A percentile compares a stretch with the other conserved stretches of the same genome.
Evolutionary conservation across 2,888 invertebrate species (phyloP).

Genomic region (Neoitamus cyanurus): DNA sequence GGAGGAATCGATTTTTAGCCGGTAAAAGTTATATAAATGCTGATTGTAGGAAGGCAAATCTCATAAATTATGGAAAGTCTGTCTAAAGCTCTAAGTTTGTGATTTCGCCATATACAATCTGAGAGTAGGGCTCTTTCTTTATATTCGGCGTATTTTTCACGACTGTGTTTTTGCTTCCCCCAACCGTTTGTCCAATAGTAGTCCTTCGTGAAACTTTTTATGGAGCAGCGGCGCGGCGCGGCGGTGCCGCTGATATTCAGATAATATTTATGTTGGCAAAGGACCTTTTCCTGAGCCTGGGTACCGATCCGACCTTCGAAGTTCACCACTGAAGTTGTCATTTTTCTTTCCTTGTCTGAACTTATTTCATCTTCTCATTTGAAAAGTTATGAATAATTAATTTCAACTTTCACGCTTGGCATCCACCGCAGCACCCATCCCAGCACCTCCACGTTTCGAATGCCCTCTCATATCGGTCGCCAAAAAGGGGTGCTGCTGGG

Average conservation of each 20-base stretch:
- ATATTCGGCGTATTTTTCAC: background rate
- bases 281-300: background rate
- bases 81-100: slow-evolving; percentile 34
- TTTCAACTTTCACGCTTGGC: background rate
- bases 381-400: background rate
- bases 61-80: slow-evolving; percentile 41
- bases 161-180: background rate
- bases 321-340: background rate
- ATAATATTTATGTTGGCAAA: background rate
- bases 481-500: background rate
- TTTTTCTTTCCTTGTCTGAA: background rate
- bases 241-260: background rate
- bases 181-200: background rate
- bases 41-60: slow-evolving; percentile 34
- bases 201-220: background rate
- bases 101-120: slow-evolving; percentile 19
- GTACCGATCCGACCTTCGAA: background rate
- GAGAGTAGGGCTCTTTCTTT: background rate
- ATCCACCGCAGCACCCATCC: background rate
- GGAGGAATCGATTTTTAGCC: slow-evolving; percentile 36
- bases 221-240: background rate
- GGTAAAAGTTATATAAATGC: slow-evolving; percentile 42
- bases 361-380: background rate
- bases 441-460: background rate
- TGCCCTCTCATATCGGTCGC: background rate